Evolutionary conservation across 2,888 invertebrate genomes (phyloP), one percentile per base, ranked within the genome.

Genomic region (Acheta domesticus): DNA sequence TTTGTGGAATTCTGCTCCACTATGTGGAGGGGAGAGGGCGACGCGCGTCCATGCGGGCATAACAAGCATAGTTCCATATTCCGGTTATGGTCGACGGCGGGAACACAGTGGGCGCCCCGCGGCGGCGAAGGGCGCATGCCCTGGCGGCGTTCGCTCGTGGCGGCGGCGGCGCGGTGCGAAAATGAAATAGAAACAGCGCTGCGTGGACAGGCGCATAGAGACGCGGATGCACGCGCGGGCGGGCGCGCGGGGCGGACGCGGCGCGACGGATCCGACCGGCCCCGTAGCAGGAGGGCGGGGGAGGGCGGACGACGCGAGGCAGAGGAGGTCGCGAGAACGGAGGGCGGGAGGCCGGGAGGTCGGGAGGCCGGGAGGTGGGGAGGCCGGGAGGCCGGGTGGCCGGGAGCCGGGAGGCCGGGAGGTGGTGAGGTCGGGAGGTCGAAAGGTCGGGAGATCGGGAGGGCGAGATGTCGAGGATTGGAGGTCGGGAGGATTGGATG

Each of bases 31-130:
- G 36, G 36, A 36, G 36, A 8, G 62, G n/a, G 12, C 14, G 62
- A 0, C 62, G n/a, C 62, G 62, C 62, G 14, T 62, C 16, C 16
- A 19, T 16, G 62, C n/a, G 62, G 62, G 62, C 14, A 62, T 62
- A 62, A 62, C 62, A 62, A 62, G 62, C 62, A 62, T n/a, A n/a
- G 62, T 62, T 62, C 62, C 62, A 62, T 62, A 62, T 62, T 62
- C 62, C 62, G 62, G 62, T 62, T 62, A 62, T 62, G 62, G 62
- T 62, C n/a, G 62, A 62, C n/a, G 62, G 62, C 62, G 16, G 62
- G 62, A 62, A 62, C 62, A 62, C 62, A 62, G 4, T 19, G 62
- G 36, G 16, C 14, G 62, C 14, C 16, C 16, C 14, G 62, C 16
- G 62, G 62, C 62, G 62, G 62, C 4, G 62, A 3, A n/a, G 16